Evolutionary conservation across 2,113 vertebrate genomes (phyloP), one percentile per base, ranked within the genome.

Genomic region (Alces alces): DNA sequence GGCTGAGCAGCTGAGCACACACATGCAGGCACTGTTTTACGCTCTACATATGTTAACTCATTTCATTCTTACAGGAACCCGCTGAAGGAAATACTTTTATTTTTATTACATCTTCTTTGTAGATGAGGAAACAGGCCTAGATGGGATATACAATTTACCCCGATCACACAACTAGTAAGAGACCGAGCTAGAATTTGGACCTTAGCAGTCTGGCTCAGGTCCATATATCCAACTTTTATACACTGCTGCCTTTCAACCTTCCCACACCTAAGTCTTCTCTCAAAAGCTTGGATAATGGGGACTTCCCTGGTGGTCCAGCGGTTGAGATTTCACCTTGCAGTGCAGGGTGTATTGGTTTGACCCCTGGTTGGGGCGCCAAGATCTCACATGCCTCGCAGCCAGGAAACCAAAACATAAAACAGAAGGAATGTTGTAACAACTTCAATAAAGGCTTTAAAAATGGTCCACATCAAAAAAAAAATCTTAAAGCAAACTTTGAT

Each of bases 171-270:
- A 55, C 61, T 80, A 43, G 7, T 27, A 52, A 39, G 9, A 64
- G 27, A 28, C 16, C 92, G 47, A 64, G 21, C 25, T 36, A 47
- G 43, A 36, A 89, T 85, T 54, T 96, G 82, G 95, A 89, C 28
- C 23, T 25, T 15, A 3, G 3, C 9, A 33, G 3, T 57, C 50
- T 82, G 47, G 45, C 16, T 90, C 8, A 36, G 13, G 70, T 55
- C 39, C 50, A 5, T 54, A n/a, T n/a, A 87, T 58, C 54, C 70
- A 95, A 17, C 28, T 19, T 9, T 25, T 54, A 17, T 4, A 45
- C 13, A 30, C 4, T 21, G 2, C n/a, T 82, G 7, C 57, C 39
- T 96, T 93, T 36, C 64, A n/a, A 1, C 10, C 93, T 82, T 60
- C 21, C 15, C 5, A 36, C 55, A 13, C 25, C 23, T 30, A 80